phyloP scores from a whole-genome alignment of 2,113 vertebrate species.

The Pollachius pollachius region DNA sequence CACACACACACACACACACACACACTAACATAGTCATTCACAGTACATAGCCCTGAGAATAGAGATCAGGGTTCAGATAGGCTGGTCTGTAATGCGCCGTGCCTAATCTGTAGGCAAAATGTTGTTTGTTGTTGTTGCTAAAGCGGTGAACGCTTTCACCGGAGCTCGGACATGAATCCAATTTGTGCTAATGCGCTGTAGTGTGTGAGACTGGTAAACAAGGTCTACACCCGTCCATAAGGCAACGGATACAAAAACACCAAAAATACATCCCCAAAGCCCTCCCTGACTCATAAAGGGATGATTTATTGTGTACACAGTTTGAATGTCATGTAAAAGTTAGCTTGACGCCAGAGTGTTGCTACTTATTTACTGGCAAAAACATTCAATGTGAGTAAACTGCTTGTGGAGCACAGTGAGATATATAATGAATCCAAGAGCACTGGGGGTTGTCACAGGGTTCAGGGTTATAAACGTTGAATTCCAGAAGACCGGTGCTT shows the following conservation, averaged over 20 bases:
- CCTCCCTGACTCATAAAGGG: neutral
- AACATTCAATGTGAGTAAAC: conserved; percentile 63
- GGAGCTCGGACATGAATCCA: conserved; percentile 15
- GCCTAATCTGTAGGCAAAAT: conserved; percentile 53
- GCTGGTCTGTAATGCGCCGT: conserved; percentile 53
- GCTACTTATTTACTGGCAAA: conserved; percentile 48
- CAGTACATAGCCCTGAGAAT: conserved; percentile 42
- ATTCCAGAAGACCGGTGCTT: conserved; percentile 41
- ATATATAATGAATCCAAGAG: conserved; percentile 63
- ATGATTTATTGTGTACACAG: conserved; percentile 42
- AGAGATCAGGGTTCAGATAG: conserved; percentile 64
- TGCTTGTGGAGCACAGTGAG: conserved; percentile 26
- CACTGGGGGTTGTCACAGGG: neutral
- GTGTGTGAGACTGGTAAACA: conserved; percentile 1
- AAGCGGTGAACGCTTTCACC: conserved; percentile 32
- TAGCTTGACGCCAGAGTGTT: conserved; percentile 41
- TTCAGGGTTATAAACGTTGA: conserved; percentile 16
- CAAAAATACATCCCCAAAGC: neutral
- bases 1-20: conserved; percentile 51
- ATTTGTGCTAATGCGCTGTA: neutral
- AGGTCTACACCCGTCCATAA: neutral
- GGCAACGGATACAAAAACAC: neutral
- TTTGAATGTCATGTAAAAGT: conserved; percentile 57
- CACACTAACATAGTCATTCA: conserved; percentile 21
- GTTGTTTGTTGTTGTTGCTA: conserved; percentile 39